A percentile compares a stretch with the other conserved stretches of the same genome.
These are phyloP conservation scores for Zootoca vivipara DNA, from an alignment of 2,113 vertebrate genomes.

Conservation along the genomic window DNA sequence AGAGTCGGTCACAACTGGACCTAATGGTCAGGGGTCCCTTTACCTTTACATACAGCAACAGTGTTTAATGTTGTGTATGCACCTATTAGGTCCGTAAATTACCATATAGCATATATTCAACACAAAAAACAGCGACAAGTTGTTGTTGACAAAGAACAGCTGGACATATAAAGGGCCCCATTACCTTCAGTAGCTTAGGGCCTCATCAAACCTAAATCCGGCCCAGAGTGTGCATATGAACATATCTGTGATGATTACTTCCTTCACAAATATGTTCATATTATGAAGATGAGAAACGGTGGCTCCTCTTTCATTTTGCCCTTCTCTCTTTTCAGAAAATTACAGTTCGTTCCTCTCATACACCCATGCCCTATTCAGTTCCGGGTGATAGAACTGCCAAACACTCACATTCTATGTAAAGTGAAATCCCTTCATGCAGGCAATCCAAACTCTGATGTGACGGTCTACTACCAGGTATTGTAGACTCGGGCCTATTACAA, in stretches of 20 bases:
- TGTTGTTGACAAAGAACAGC: too few relatives aligned
- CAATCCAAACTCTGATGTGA: constrained; percentile 90
- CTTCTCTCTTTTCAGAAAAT: constrained; percentile 72
- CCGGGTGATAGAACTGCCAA: constrained; percentile 85
- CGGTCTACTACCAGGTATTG: constrained; percentile 87
- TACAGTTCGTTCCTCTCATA: constrained; percentile 79
- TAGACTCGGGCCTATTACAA: accelerated
- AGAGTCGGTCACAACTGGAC: too few relatives aligned
- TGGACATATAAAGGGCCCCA: too few relatives aligned
- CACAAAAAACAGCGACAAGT: too few relatives aligned
- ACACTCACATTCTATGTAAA: constrained; percentile 82
- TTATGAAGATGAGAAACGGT: not conserved
- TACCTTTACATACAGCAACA: too few relatives aligned
- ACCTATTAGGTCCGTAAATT: too few relatives aligned
- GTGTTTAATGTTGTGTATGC: too few relatives aligned
- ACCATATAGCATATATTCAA: too few relatives aligned
- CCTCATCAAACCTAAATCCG: too few relatives aligned
- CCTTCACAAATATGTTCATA: not conserved
- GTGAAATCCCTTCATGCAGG: constrained; percentile 86
- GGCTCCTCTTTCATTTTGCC: not conserved
- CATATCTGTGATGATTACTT: not conserved
- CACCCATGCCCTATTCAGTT: constrained; percentile 84
- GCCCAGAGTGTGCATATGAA: not conserved
- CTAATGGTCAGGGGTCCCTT: too few relatives aligned
- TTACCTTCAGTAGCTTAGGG: too few relatives aligned